Base-by-base conservation (phyloP, 2,113 vertebrate species). In the Lanius ludovicianus region DNA sequence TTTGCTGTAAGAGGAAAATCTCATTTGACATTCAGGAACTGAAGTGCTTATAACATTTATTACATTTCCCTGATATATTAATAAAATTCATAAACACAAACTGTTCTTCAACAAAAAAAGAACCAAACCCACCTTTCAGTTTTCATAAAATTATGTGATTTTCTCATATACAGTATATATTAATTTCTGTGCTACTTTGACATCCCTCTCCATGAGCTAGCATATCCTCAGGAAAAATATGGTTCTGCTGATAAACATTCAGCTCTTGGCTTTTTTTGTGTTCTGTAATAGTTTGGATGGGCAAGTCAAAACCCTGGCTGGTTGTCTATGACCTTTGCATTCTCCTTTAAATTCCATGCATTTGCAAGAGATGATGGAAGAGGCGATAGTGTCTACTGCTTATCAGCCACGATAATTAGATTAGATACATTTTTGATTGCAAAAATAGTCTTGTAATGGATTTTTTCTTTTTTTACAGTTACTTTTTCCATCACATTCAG, bases 241-340 rank as follows among this genome's bases (percentile, higher is more conserved):
- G 75, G 64, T 84, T 73, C 83, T 95, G 93, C 77, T 90, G 84
- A 93, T 92, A 95, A 97, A 79, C 55, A 82, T 76, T 92, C 62
- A 59, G 42, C 80, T 94, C 55, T 52, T 49, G 56, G 62, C 33
- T 69, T 86, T 76, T 60, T 62, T 87, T 90, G 53, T 86, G 69
- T 60, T 70, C 76, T 80, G 67, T 62, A 46, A 15, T 18, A 37
- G 56, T 70, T 76, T 82, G 57, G 55, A 80, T n/a, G 53, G 65
- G 57, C 89, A 90, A 94, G 31, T 57, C 92, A 92, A 79, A 94
- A 81, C 42, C 42, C 76, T 63, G 59, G 31, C 74, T 93, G 83
- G 35, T 28, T 11, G 0, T 77, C 64, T 59, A 3, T 3, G 20
- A 82, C 78, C 82, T 95, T 28, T 77, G 42, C 75, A 33, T 91